A percentile compares a stretch with the other conserved stretches of the same genome.
Conservation (phyloP, 2,113 vertebrate genomes). For the Passer montanus region DNA sequence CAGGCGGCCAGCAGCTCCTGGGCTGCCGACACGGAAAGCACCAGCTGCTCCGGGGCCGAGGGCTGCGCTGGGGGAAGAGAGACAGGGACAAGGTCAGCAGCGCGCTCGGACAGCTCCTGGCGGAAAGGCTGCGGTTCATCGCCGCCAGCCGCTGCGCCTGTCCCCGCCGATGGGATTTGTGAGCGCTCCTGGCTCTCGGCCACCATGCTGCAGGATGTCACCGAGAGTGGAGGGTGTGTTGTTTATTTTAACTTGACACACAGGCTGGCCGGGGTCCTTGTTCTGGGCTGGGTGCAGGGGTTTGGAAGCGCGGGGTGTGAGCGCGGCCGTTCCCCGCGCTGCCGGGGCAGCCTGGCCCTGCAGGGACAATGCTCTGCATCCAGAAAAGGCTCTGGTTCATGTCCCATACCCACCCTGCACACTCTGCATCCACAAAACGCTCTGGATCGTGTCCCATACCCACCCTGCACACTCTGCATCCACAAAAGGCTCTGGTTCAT, state of each 20-base stretch:
- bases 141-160: rapidly evolving
- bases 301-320: neutral
- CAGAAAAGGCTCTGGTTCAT: too few species aligned
- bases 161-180: rapidly evolving
- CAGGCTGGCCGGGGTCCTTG: neutral
- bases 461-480: too few species aligned
- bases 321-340: rapidly evolving
- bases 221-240: neutral
- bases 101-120: too few species aligned
- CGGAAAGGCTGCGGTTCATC: neutral
- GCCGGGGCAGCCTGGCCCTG: neutral
- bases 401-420: too few species aligned
- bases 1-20: slow-evolving; percentile 69
- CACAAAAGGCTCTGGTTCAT: too few species aligned
- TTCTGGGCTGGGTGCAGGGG: neutral
- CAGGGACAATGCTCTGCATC: neutral
- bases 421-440: too few species aligned
- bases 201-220: rapidly evolving
- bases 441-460: too few species aligned
- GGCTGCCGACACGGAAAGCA: slow-evolving; percentile 34
- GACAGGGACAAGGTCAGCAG: too few species aligned
- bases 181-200: neutral
- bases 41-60: neutral
- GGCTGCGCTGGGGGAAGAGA: neutral
- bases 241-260: rapidly evolving